phyloP scores from a whole-genome alignment of 1,140 invertebrate genomes.

The Apis laboriosa region DNA sequence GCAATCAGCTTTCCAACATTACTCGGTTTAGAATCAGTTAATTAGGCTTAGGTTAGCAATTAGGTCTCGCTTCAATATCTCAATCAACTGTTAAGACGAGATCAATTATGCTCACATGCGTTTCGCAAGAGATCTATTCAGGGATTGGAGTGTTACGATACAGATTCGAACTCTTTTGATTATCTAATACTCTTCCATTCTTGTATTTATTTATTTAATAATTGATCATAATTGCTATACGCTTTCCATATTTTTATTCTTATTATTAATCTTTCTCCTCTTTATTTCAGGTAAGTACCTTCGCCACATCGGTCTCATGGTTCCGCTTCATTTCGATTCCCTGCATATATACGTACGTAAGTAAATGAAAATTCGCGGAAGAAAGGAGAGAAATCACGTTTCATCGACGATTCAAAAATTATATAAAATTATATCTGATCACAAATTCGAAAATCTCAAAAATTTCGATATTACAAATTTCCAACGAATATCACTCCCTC shows the following conservation, averaged over 20 bases:
- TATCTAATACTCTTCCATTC: too few species aligned
- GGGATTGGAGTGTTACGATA: too few species aligned
- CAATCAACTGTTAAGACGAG: neutral
- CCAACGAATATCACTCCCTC: too few species aligned
- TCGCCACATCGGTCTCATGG: too few species aligned
- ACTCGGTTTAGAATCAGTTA: neutral
- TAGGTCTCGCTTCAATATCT: constrained; percentile 6
- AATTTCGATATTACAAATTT: too few species aligned
- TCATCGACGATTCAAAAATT: too few species aligned
- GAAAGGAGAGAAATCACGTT: too few species aligned
- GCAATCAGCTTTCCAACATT: neutral
- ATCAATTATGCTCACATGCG: neutral
- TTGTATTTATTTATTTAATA: neutral
- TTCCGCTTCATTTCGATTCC: too few species aligned
- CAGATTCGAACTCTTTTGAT: too few species aligned
- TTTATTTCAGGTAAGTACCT: constrained; percentile 60
- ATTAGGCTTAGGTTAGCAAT: neutral
- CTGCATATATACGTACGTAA: constrained; percentile 8
- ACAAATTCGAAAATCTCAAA: too few species aligned
- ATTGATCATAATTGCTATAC: neutral
- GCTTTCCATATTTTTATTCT: neutral
- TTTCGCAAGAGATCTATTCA: neutral
- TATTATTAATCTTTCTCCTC: neutral
- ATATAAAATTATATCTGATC: too few species aligned
- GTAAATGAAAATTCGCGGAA: constrained; percentile 4